Percentiles rank a stretch among this genome's conserved stretches.
Conservation (phyloP, 2,888 invertebrate genomes). For the Orchesella flavescens region DNA sequence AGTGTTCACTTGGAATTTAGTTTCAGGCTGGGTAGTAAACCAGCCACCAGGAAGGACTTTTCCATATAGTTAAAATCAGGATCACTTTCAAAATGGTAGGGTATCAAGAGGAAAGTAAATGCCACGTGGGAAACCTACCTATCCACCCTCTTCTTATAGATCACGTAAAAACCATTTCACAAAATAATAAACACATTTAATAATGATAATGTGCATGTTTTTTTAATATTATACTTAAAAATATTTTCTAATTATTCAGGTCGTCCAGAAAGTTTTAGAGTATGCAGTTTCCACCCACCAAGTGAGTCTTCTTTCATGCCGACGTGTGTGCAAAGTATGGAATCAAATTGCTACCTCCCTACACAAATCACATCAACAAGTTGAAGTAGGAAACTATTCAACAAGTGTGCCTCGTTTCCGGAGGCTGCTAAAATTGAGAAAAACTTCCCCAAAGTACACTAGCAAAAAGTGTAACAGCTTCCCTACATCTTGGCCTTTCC, state of each 20-base stretch:
- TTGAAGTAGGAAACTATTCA: slow-evolving; percentile 49
- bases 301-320: slow-evolving; percentile 25
- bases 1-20: too few relatives aligned
- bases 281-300: slow-evolving; percentile 4
- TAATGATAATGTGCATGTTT: too few relatives aligned
- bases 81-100: neutral
- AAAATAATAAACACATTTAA: neutral
- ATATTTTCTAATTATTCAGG: slow-evolving; percentile 35
- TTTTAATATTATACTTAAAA: neutral
- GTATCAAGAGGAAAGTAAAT: neutral
- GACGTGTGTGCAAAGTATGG: slow-evolving; percentile 60
- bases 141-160: slow-evolving; percentile 60
- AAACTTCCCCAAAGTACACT: neutral
- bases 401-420: slow-evolving; percentile 36
- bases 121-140: neutral
- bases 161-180: slow-evolving; percentile 42
- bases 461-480: neutral
- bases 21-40: too few relatives aligned
- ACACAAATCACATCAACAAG: slow-evolving; percentile 13
- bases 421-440: slow-evolving; percentile 34
- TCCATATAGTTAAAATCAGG: neutral
- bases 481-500: slow-evolving; percentile 17
- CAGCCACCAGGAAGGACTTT: too few relatives aligned
- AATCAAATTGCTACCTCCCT: slow-evolving; percentile 34
- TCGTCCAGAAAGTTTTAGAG: slow-evolving; percentile 52